Base-by-base conservation (phyloP, 1,140 invertebrate genomes). In the Alviniconcha marisindica region DNA sequence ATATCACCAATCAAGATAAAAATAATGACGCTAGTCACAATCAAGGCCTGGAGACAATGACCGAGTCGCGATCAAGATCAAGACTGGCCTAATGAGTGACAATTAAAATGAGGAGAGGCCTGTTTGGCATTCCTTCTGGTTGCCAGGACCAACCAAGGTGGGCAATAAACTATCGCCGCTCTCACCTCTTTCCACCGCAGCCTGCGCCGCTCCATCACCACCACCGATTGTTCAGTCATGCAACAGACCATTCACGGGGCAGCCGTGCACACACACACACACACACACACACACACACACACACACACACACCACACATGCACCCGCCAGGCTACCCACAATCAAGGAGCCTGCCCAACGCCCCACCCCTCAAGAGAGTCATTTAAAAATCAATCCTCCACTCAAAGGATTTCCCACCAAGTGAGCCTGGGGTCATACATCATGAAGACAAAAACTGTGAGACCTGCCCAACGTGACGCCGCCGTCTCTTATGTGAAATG, bases 151-250 rank as follows among this genome's bases (percentile, higher is more conserved):
- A 38, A 42, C 71, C 15, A 71, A 28, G n/a, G 71, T 24, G 28
- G 63, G 71, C n/a, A 38, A 38, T 74, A 74, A 74, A 74, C 18
- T 21, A 74, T 38, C 5, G 71, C 38, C 31, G 71, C 38, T 42
- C 38, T 74, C 36, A 74, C 71, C 71, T 74, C 71, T 42, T 38
- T 74, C 71, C 71, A 74, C 21, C 71, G 24, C 44, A 48, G 44
- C 7, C 71, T 14, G 14, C 71, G 36, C 38, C 36, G 18, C n/a
- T 76, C 44, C 73, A 76, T 71, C 7, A 21, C 14, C 15, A 36
- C 36, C 12, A 21, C 40, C 31, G 15, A 21, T 5, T 18, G 36
- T 71, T 40, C 36, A 18, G 36, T 71, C 14, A 42, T 71, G 33
- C 33, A 71, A 21, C 7, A 5, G 31, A 24, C 36, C 2, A 48